These are phyloP conservation scores for Epinotia brunnichana DNA, from an alignment of 2,888 invertebrate species.

Conservation along the genomic window DNA sequence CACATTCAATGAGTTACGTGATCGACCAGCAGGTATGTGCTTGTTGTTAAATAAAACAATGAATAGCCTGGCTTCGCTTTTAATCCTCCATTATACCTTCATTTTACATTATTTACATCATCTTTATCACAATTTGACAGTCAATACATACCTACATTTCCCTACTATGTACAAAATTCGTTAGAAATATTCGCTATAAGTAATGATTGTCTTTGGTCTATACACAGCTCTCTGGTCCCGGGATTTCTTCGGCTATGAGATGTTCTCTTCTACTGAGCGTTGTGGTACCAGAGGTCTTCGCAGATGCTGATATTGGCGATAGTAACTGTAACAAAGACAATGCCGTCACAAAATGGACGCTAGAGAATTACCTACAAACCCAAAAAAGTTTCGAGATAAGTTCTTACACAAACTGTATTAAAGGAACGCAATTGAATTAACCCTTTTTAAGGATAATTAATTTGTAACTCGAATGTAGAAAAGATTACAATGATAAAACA, in stretches of 20 bases:
- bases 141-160: constrained; percentile 63
- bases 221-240: constrained; percentile 81
- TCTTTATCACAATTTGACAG: constrained; percentile 75
- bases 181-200: constrained; percentile 50
- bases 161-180: constrained; percentile 63
- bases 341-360: neutral
- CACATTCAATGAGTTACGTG: neutral
- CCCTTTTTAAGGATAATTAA: too few species aligned
- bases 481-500: too few species aligned
- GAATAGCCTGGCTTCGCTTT: constrained; percentile 56
- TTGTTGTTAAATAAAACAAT: constrained; percentile 17
- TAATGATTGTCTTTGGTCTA: constrained; percentile 66
- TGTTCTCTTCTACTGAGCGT: constrained; percentile 77
- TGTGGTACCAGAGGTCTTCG: constrained; percentile 62
- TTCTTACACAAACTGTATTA: too few species aligned
- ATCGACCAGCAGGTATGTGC: neutral
- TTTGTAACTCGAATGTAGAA: too few species aligned
- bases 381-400: too few species aligned
- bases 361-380: too few species aligned
- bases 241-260: constrained; percentile 79
- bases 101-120: constrained; percentile 66
- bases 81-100: constrained; percentile 51
- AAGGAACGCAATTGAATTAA: too few species aligned
- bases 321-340: constrained; percentile 58
- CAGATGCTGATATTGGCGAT: constrained; percentile 61